A percentile compares a stretch with the other conserved stretches of the same genome.
Conservation (phyloP, 2,888 invertebrate genomes). For the Prionchulus punctatus region DNA sequence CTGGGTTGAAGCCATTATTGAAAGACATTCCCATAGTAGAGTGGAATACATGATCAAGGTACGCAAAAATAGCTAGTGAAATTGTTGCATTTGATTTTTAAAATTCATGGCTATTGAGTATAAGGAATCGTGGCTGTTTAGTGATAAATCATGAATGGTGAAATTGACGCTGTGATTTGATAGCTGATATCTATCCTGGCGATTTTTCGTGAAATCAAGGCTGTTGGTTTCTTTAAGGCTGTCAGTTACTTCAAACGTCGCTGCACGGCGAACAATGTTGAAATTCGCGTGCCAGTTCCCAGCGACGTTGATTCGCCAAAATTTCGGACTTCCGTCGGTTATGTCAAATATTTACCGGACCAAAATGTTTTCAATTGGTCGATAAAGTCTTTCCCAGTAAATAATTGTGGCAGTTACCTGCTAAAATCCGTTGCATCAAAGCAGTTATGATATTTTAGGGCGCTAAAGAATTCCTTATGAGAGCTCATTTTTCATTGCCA, state of each 20-base stretch:
- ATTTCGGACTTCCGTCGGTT: conserved; percentile 79
- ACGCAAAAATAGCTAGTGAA: not conserved
- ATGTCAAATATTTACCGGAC: conserved; percentile 91
- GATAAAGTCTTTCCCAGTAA: conserved; percentile 38
- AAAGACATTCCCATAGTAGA: conserved; percentile 84
- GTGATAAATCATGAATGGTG: not conserved
- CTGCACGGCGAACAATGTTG: conserved; percentile 95
- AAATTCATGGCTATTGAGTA: too few relatives aligned
- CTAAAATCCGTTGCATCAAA: not conserved
- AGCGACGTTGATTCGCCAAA: conserved; percentile 95
- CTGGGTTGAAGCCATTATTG: conserved; percentile 97
- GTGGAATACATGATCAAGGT: conserved; percentile 95
- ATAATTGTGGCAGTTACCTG: too few relatives aligned
- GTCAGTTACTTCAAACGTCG: conserved; percentile 93
- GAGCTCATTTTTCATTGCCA: conserved; percentile 90
- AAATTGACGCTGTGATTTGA: too few relatives aligned
- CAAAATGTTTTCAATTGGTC: conserved; percentile 93
- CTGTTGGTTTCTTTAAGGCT: conserved; percentile 43
- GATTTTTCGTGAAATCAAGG: too few relatives aligned
- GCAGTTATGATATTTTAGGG: conserved; percentile 41
- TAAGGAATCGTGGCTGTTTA: not conserved
- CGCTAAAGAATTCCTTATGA: conserved; percentile 92
- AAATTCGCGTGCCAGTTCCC: conserved; percentile 86
- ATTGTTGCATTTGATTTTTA: too few relatives aligned
- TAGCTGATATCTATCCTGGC: too few relatives aligned